Evolutionary conservation across 2,113 vertebrate genomes (phyloP).

Genomic region (Silurus asotus): DNA sequence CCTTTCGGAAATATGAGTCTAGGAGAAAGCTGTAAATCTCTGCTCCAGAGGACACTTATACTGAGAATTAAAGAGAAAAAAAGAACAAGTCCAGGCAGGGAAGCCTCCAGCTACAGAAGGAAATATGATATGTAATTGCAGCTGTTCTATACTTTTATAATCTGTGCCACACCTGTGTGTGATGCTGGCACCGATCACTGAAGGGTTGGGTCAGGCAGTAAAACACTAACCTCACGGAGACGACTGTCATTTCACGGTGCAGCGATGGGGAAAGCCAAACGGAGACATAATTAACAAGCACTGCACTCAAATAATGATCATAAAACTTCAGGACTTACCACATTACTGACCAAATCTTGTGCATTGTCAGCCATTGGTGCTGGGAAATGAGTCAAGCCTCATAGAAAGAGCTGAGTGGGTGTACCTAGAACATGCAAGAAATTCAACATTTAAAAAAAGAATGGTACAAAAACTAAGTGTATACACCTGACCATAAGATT

Average conservation of each 20-base stretch:
- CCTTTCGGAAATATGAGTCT: background rate
- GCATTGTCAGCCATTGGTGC: conserved; percentile 71
- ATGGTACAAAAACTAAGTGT: background rate
- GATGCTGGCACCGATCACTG: background rate
- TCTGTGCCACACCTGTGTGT: conserved; percentile 27
- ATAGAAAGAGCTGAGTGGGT: conserved; percentile 61
- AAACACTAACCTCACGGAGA: background rate
- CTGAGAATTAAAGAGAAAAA: background rate
- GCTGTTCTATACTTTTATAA: conserved; percentile 26
- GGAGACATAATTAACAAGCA: background rate
- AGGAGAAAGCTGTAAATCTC: background rate
- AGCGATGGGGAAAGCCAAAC: background rate
- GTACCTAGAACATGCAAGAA: background rate
- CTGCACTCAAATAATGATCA: background rate
- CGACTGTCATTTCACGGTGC: background rate
- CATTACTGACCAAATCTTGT: conserved; percentile 69
- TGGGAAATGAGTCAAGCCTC: conserved; percentile 58
- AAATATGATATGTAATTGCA: conserved; percentile 20
- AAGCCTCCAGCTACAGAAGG: conserved; percentile 10
- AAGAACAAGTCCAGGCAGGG: conserved; percentile 4
- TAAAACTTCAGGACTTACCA: conserved; percentile 63
- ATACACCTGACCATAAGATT: too few species aligned
- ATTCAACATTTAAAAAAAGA: background rate
- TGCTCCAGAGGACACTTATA: background rate
- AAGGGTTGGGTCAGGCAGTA: conserved; percentile 8